Evolutionary conservation across 2,888 invertebrate genomes (phyloP), one percentile per base, ranked within the genome.

Genomic region (Myathropa florea): DNA sequence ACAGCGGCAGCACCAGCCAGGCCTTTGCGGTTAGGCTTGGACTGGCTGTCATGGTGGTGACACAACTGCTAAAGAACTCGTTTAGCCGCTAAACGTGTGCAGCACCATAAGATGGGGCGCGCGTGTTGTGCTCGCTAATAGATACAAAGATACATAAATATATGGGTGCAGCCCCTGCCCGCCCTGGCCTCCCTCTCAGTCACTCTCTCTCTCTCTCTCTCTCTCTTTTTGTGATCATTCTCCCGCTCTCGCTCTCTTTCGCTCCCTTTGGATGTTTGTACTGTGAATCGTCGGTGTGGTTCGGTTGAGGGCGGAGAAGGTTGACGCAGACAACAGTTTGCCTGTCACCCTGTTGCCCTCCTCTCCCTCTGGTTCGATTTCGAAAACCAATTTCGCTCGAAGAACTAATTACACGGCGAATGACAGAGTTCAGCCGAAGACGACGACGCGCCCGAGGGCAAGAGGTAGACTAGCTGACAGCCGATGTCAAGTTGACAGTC

Each of bases 11-110:
- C 46, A 18, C 18, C 18, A 18, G 24, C n/a, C 30, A 55, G 70
- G 28, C 21, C 46, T 67, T 57, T 61, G 77, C 59, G 78, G 68
- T 78, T 26, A 53, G 21, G 28, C 18, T 30, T 18, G 59, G 33
- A 63, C 67, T 67, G 64, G 83, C 63, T 46, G 60, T 68, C 53
- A n/a, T 7, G 59, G 33, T 23, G 23, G 80, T 85, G 85, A 85
- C 85, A 85, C 85, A 85, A 81, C 77, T 33, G 73, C 73, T 70
- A 53, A 70, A 73, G 81, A 85, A 81, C 85, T 77, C 33, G 85
- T 85, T 85, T 81, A 70, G 68, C 64, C 46, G 24, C 63, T 72
- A 77, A 85, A 64, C 71, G 80, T 81, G 76, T 81, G 80, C 76
- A 81, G 53, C 71, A 72, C 57, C 64, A 77, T 72, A 21, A 65